Evolutionary conservation across 2,797 vertebrate species (phyloP).

Genomic region (Acomys russatus): DNA sequence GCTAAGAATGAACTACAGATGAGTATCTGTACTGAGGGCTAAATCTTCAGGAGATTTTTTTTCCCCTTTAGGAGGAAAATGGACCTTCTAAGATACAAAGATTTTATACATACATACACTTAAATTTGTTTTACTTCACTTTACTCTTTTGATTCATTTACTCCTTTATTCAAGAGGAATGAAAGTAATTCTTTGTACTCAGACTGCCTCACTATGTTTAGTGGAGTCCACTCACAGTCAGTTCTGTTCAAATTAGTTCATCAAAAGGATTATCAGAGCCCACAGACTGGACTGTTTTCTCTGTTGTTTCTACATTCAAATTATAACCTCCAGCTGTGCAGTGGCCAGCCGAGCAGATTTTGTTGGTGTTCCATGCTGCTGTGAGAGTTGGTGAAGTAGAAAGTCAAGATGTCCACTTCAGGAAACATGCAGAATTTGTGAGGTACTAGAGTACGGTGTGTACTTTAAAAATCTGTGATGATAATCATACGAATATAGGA

Average conservation of each 20-base stretch:
- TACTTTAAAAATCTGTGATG: background rate
- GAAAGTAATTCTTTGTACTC: background rate
- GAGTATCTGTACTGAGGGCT: background rate
- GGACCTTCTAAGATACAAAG: conserved; percentile 11
- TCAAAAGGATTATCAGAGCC: background rate
- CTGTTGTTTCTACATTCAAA: background rate
- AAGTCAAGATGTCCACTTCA: background rate
- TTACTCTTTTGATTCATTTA: background rate
- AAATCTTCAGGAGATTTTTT: background rate
- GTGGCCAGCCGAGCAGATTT: background rate
- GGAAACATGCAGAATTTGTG: background rate
- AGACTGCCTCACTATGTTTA: background rate
- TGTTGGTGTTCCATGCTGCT: background rate
- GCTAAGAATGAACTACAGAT: background rate
- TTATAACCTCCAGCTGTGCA: background rate
- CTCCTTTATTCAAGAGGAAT: background rate
- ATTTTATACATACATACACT: background rate
- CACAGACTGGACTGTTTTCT: background rate
- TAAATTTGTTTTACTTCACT: background rate
- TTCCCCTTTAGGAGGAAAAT: background rate
- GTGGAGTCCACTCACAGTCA: background rate
- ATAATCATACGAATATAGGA: background rate
- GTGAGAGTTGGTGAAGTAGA: conserved; percentile 6
- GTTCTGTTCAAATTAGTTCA: background rate
- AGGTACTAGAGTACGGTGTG: background rate